Base-by-base conservation (phyloP, 92 coral and sea anemone genomes). In the Zoanthus solanderi region DNA sequence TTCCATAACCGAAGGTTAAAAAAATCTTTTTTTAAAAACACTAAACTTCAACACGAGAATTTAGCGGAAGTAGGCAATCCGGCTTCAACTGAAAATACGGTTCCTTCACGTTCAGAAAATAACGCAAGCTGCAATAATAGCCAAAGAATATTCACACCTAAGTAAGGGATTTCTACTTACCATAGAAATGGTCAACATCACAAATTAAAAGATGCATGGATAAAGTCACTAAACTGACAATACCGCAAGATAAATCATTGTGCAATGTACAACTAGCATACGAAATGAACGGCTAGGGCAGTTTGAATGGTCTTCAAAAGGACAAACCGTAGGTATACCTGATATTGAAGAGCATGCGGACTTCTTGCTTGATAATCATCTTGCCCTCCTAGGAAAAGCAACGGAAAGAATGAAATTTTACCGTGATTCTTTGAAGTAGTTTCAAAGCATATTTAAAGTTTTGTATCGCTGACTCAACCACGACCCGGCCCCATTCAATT, bases 371-470 rank as follows among this genome's bases (percentile, higher is more conserved):
- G 85, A 81, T 45, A 81, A 65, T 81, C 85, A 28, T 34, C 60
- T 81, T 81, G 75, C 29, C 63, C 75, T 81, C 85, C 85, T 81
- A 47, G 6, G 56, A 81, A 48, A 81, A 66, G 85, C 50, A 81
- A 81, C 45, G 85, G 85, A 81, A 81, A 65, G 85, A 81, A 81
- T 81, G 85, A 67, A 81, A 42, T 47, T 65, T 78, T 65, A 37
- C 85, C 75, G 85, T 81, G 75, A 81, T 80, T 46, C 85, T 16
- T 56, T 81, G 75, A 42, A 52, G 84, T 58, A 81, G 65, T 44
- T 81, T 45, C 85, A 81, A 71, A 31, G 61, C 52, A 66, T 81
- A 81, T 81, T 81, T 81, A 63, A 81, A 66, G 61, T 45, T 63
- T 46, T 73, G 85, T 65, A 75, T 81, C 76, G 74, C 60, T 65